These are phyloP conservation scores for Bimastos eiseni DNA, from an alignment of 2,888 invertebrate species.

Conservation along the genomic window DNA sequence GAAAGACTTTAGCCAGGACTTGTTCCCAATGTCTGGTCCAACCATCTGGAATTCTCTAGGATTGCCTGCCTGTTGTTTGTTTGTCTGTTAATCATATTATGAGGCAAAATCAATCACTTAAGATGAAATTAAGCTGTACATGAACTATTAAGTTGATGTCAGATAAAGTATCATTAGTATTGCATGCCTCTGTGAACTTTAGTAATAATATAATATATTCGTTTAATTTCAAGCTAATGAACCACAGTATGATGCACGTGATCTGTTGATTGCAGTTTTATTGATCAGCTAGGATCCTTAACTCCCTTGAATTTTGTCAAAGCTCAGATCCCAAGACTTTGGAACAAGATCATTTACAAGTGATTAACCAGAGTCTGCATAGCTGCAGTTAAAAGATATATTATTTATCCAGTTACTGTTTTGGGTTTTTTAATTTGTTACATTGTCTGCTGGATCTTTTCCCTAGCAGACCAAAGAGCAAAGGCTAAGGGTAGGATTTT, in stretches of 20 bases:
- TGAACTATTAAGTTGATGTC: not conserved
- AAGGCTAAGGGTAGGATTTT: not conserved
- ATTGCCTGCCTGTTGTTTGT: not conserved
- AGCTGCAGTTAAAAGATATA: not conserved
- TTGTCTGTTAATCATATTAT: not conserved
- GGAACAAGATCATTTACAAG: not conserved
- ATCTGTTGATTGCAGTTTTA: not conserved
- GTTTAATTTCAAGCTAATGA: not conserved
- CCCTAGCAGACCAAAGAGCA: not conserved
- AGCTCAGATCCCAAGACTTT: not conserved
- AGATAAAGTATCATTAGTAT: not conserved
- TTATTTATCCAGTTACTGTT: not conserved
- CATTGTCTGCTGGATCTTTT: not conserved
- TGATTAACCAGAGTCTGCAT: not conserved
- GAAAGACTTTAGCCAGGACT: not conserved
- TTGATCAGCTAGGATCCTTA: not conserved
- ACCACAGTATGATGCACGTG: not conserved
- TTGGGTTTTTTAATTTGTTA: not conserved
- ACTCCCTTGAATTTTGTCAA: not conserved
- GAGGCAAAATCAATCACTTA: not conserved
- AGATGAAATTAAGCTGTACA: not conserved
- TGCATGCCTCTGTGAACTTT: too few species aligned
- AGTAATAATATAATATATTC: too few species aligned
- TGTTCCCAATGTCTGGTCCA: not conserved
- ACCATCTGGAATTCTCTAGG: not conserved